phyloP scores from a whole-genome alignment of 2,113 vertebrate species.

The Zosterops japonicus region DNA sequence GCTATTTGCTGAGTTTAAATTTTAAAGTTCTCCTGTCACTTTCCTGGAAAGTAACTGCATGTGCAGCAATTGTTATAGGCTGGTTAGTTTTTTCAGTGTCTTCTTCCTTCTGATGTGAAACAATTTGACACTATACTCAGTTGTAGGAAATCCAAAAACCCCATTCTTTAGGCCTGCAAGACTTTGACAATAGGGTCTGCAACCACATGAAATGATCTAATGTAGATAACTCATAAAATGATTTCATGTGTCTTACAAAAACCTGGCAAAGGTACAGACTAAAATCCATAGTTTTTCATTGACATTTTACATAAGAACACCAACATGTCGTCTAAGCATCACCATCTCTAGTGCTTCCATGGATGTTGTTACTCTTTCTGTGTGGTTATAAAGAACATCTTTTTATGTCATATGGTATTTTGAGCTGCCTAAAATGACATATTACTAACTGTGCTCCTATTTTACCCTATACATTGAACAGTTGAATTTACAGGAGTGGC shows the following conservation, averaged over 20 bases:
- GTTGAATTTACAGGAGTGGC: not conserved
- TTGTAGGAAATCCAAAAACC: not conserved
- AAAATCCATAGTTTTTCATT: not conserved
- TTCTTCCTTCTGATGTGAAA: not conserved
- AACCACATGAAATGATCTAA: not conserved
- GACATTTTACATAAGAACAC: not conserved
- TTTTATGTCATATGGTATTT: not conserved
- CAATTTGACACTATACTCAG: not conserved
- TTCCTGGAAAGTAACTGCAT: not conserved
- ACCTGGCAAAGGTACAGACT: not conserved
- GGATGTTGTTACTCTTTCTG: not conserved
- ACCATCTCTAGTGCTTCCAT: not conserved
- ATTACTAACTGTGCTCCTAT: not conserved
- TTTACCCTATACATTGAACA: not conserved
- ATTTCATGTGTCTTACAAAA: not conserved
- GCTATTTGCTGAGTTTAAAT: slow-evolving; percentile 20
- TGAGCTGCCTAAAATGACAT: not conserved
- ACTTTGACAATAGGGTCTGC: not conserved
- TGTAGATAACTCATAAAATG: accelerated
- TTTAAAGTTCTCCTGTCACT: slow-evolving; percentile 1
- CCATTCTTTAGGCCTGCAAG: not conserved
- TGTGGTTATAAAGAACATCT: not conserved
- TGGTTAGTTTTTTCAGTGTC: not conserved
- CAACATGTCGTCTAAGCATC: not conserved
- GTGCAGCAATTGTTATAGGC: not conserved